A percentile compares a stretch with the other conserved stretches of the same genome.
These are phyloP conservation scores for Diachrysia chrysitis DNA, from an alignment of 2,888 invertebrate genomes.

Conservation along the genomic window DNA sequence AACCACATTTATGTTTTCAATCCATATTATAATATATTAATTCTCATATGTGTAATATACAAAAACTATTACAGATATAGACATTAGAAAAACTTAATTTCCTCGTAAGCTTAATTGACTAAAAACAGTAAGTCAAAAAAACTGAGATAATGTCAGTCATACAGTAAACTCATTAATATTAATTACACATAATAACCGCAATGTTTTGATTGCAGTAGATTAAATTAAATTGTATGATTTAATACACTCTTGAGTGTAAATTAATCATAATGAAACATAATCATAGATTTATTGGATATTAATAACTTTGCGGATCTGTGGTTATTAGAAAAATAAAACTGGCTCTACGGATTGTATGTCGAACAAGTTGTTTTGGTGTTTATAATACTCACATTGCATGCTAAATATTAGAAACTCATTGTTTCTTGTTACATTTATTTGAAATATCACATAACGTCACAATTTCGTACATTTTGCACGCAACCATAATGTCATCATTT, in stretches of 20 bases:
- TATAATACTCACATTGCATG: too few species aligned
- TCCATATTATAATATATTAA: too few species aligned
- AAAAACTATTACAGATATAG: neutral
- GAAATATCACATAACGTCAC: too few species aligned
- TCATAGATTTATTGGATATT: conserved; percentile 4
- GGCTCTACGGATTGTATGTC: too few species aligned
- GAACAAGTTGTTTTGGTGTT: too few species aligned
- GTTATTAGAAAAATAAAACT: neutral
- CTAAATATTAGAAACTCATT: too few species aligned
- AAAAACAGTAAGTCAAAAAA: neutral
- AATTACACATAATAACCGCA: conserved; percentile 22
- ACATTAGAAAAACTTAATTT: neutral
- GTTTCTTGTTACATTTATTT: too few species aligned
- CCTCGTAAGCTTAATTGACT: neutral
- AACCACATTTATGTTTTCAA: too few species aligned
- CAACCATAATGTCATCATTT: too few species aligned
- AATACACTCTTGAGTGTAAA: conserved; percentile 10
- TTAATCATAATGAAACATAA: conserved; percentile 16
- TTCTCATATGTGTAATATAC: neutral
- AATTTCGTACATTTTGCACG: too few species aligned
- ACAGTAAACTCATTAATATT: conserved; percentile 3
- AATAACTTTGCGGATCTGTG: neutral
- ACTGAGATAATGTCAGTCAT: neutral
- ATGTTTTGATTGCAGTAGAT: conserved; percentile 22
- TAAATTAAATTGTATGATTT: conserved; percentile 32